phyloP scores from a whole-genome alignment of 2,113 vertebrate species.

The Clarias batrachus region DNA sequence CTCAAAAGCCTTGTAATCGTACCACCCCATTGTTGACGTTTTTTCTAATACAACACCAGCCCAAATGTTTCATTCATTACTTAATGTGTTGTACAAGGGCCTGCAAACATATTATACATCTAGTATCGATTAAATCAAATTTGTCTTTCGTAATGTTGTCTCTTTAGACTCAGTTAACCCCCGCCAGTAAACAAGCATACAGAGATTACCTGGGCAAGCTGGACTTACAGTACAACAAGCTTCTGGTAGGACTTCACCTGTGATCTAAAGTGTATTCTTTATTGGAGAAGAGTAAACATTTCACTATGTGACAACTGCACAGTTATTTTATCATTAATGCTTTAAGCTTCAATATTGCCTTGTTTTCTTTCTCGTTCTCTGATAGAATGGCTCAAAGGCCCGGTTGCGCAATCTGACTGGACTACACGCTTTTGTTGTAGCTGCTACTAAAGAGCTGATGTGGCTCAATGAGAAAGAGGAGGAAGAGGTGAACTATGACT shows the following conservation, averaged over 20 bases:
- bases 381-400: constrained; percentile 81
- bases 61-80: neutral
- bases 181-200: constrained; percentile 76
- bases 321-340: too few species aligned
- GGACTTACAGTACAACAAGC: constrained; percentile 84
- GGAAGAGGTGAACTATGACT: constrained; percentile 91
- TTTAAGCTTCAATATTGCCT: neutral
- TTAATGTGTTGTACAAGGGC: neutral
- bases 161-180: constrained; percentile 81
- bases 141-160: neutral
- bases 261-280: neutral
- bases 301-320: neutral
- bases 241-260: constrained; percentile 76
- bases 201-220: constrained; percentile 84
- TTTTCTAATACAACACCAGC: neutral
- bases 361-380: neutral
- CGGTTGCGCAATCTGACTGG: constrained; percentile 82
- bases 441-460: constrained; percentile 91
- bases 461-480: constrained; percentile 94
- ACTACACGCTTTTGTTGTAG: constrained; percentile 81
- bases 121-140: neutral
- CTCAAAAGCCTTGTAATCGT: neutral
- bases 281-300: neutral
- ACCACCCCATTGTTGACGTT: neutral
- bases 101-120: neutral